phyloP scores from a whole-genome alignment of 30 jellyfish, hydroid and myxozoan species.

The Aurelia coerulea region DNA sequence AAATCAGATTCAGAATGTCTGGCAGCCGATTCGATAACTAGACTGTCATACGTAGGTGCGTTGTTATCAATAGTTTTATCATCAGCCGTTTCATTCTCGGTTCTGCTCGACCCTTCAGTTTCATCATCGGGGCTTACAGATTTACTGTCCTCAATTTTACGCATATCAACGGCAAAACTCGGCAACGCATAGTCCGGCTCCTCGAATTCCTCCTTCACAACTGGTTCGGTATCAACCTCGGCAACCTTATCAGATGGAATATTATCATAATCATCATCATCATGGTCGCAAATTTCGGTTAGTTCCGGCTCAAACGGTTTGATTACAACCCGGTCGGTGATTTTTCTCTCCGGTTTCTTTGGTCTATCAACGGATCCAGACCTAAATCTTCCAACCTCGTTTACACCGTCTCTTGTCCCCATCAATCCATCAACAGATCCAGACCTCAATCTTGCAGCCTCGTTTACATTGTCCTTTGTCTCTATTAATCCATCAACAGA shows the following conservation, averaged over 20 bases:
- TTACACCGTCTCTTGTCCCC: neutral
- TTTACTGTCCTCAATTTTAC: neutral
- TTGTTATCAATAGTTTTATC: neutral
- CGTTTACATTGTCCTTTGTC: neutral
- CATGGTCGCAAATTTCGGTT: constrained; percentile 33
- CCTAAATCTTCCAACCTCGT: constrained; percentile 12
- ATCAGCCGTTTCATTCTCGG: neutral
- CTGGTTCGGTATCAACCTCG: neutral
- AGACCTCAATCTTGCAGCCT: constrained; percentile 1
- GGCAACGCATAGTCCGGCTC: constrained; percentile 75
- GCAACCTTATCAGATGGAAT: constrained; percentile 34
- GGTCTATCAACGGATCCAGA: constrained; percentile 35
- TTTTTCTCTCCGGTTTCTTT: constrained; percentile 51
- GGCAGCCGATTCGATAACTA: too few species aligned
- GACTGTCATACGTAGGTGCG: neutral
- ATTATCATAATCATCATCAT: constrained; percentile 67
- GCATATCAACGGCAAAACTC: constrained; percentile 21
- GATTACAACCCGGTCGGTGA: constrained; percentile 23
- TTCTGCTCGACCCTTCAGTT: neutral
- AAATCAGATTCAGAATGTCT: too few species aligned
- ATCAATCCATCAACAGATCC: neutral
- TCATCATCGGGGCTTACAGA: neutral
- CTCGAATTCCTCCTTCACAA: constrained; percentile 16
- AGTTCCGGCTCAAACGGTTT: constrained; percentile 30
- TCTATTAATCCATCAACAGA: neutral